Base-by-base conservation (phyloP, 2,888 invertebrate genomes). In the Corbicula japonica region DNA sequence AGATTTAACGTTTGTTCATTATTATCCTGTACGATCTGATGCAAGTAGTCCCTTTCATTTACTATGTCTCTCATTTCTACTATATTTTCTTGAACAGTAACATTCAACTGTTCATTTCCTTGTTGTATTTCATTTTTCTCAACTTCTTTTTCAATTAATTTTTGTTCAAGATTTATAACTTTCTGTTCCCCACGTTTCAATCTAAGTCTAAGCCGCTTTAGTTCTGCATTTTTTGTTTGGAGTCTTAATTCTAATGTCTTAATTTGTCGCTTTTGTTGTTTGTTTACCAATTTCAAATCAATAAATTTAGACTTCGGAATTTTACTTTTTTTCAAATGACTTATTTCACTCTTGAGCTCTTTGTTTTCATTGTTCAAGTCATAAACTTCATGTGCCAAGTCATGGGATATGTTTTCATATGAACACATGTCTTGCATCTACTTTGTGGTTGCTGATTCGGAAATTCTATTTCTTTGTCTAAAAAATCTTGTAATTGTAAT, bases 241-340 rank as follows among this genome's bases (percentile, higher is more conserved):
- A 41, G 18, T 12, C 41, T 10, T 41, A n/a, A n/a, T n/a, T n/a
- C n/a, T n/a, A n/a, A n/a, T n/a, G n/a, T n/a, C n/a, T n/a, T n/a
- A n/a, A n/a, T 41, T 18, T 41, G 41, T 12, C 10, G 41, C 12
- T 18, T 18, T 18, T 18, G 41, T 12, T 41, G 41, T 41, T 41
- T 41, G 18, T 41, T 41, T 41, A 18, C 35, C 38, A 30, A 30
- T 26, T 52, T 8, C 26, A 35, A 8, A 35, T 12, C 30, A 35
- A 32, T 23, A 66, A 63, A 4, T 10, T 62, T 56, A 32, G n/a
- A 4, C 44, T 56, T 68, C n/a, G 41, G 21, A n/a, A 32, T 23
- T 56, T 68, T 68, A 32, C 56, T 56, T 68, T 68, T 68, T n/a
- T 62, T 41, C 38, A 62, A 12, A 21, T 62, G 10, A 62, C 30